Evolutionary conservation across 2,113 vertebrate species (phyloP).

Genomic region (Neolamprologus modestus): DNA sequence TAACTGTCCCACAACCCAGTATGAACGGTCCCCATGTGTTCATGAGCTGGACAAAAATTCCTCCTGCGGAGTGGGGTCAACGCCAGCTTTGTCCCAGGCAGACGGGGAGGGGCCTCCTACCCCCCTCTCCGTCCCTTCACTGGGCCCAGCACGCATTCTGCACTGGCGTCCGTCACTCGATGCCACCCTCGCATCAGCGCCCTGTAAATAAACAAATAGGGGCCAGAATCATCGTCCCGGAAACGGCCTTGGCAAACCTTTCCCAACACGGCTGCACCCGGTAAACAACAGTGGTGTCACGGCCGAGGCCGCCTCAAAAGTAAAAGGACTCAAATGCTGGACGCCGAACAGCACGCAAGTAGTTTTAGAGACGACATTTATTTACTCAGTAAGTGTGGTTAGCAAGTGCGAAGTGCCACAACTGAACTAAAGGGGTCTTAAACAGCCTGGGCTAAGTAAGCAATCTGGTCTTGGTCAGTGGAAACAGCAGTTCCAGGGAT

Average conservation of each 20-base stretch:
- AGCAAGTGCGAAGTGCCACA: too few relatives aligned
- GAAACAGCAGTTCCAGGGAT: too few relatives aligned
- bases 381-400: too few relatives aligned
- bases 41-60: not conserved
- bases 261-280: not conserved
- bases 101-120: not conserved
- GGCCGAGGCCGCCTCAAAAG: too few relatives aligned
- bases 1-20: not conserved
- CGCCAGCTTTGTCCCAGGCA: not conserved
- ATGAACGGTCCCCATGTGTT: not conserved
- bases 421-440: too few relatives aligned
- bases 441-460: too few relatives aligned
- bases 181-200: not conserved
- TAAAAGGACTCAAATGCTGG: too few relatives aligned
- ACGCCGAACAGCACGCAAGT: too few relatives aligned
- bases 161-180: fast-evolving
- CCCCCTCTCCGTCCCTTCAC: not conserved
- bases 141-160: not conserved
- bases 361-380: too few relatives aligned
- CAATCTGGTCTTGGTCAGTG: too few relatives aligned
- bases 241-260: not conserved
- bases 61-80: not conserved
- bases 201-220: not conserved
- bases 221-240: not conserved
- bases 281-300: not conserved